A percentile compares a stretch with the other conserved stretches of the same genome.
Conservation (phyloP, 2,113 vertebrate genomes). For the Misgurnus mizolepis region DNA sequence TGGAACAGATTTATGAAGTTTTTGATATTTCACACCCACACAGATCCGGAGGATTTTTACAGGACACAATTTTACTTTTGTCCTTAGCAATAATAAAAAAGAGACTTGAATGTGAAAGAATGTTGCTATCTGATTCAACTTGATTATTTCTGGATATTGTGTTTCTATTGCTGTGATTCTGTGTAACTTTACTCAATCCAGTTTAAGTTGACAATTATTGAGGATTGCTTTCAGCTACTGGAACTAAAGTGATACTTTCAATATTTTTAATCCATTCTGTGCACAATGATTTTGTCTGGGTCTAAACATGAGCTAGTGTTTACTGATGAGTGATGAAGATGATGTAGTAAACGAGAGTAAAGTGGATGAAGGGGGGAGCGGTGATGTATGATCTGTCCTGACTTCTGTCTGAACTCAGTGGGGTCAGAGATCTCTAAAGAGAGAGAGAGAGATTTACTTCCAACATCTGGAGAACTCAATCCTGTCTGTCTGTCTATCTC, state of each 20-base stretch:
- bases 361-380: constrained; percentile 36
- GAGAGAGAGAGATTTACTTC: constrained; percentile 63
- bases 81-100: too few species aligned
- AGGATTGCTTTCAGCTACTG: too few species aligned
- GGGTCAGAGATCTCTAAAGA: constrained; percentile 63
- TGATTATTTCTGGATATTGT: too few species aligned
- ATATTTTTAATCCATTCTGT: too few species aligned
- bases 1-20: constrained; percentile 42
- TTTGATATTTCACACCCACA: not conserved
- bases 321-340: constrained; percentile 56
- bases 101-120: too few species aligned
- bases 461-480: constrained; percentile 68
- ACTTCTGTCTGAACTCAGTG: constrained; percentile 58
- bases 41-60: too few species aligned
- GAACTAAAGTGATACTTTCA: too few species aligned
- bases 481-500: constrained; percentile 54
- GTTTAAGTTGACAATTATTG: too few species aligned
- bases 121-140: too few species aligned
- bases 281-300: not conserved
- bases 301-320: not conserved
- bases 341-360: constrained; percentile 70
- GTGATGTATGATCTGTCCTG: constrained; percentile 65
- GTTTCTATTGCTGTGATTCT: too few species aligned
- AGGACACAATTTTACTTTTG: too few species aligned
- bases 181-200: too few species aligned